Conservation (phyloP, 2,797 vertebrate genomes). For the Tachyglossus aculeatus region DNA sequence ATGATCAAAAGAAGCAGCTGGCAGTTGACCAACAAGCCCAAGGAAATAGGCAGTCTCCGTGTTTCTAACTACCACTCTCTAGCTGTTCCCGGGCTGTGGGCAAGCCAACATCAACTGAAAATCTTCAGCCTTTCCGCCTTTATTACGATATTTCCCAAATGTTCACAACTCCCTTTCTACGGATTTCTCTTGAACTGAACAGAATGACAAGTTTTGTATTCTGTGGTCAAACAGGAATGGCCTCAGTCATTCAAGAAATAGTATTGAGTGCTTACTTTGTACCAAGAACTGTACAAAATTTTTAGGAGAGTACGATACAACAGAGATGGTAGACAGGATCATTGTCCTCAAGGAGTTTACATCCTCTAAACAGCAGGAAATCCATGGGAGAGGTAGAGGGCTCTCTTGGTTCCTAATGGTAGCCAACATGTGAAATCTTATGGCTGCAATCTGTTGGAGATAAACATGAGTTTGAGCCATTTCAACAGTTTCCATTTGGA, state of each 20-base stretch:
- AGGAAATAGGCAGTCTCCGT: not conserved
- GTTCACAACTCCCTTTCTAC: no score
- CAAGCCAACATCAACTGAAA: constrained; percentile 1
- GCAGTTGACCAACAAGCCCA: not conserved
- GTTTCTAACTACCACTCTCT: not conserved
- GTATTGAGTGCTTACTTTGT: no score
- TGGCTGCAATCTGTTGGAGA: not conserved
- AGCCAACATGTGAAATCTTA: not conserved
- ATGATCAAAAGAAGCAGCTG: not conserved
- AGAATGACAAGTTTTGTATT: not conserved
- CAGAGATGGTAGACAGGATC: no score
- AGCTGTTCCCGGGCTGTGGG: constrained; percentile 7
- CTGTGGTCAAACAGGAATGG: not conserved
- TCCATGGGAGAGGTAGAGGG: not conserved
- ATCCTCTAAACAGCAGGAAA: not conserved
- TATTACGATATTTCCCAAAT: rapidly evolving
- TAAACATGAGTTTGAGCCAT: not conserved
- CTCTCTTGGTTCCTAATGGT: constrained; percentile 13
- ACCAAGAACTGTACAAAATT: no score
- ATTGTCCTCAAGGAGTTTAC: no score
- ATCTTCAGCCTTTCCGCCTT: not conserved
- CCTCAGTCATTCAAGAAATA: no score
- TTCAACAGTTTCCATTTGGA: no score
- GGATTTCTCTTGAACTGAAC: not conserved
- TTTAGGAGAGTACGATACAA: no score